Evolutionary conservation across 2,888 invertebrate species (phyloP), one percentile per base, ranked within the genome.

Genomic region (Esperia sulphurella): DNA sequence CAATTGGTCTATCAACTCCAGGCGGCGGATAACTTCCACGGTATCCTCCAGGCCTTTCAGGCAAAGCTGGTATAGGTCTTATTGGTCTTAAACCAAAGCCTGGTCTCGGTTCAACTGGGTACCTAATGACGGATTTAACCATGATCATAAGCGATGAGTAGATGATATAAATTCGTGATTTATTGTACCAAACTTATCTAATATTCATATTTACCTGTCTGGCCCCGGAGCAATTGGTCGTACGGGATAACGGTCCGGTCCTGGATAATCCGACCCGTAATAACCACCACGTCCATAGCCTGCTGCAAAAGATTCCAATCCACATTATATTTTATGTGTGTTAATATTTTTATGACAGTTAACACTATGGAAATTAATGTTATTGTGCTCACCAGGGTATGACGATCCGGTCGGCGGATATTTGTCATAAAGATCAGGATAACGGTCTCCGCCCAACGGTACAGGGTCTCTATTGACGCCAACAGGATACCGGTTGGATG

Each of bases 381-480:
- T 41, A 40, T 14, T 46, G 60, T 78, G 78, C 88, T 86, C 79
- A 89, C 89, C 89, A 65, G 85, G 86, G 65, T 83, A 87, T 66
- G 88, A 86, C 54, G 88, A 83, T 79, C 88, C 88, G 81, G 84
- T 85, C 79, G 89, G 88, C 79, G 92, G 92, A 87, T 91, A 92
- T 72, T 91, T 90, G 62, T 91, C 90, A 71, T 90, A 86, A 53
- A 87, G 64, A 61, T 86, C 82, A 43, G 90, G 90, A 65, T 88
- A 88, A 59, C 90, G 84, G 59, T 87, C 86, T 35, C 87, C 89
- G 41, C 90, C 90, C 43, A 79, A 68, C 31, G 92, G 91, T 62
- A 82, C 78, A 35, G 91, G 89, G 60, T 89, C 89, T 54, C 86
- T 79, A 61, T 90, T 88, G 7, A 88, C 83, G 12, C 89, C 89